Conservation (phyloP, 2,888 invertebrate species). For the Phalera bucephala region DNA sequence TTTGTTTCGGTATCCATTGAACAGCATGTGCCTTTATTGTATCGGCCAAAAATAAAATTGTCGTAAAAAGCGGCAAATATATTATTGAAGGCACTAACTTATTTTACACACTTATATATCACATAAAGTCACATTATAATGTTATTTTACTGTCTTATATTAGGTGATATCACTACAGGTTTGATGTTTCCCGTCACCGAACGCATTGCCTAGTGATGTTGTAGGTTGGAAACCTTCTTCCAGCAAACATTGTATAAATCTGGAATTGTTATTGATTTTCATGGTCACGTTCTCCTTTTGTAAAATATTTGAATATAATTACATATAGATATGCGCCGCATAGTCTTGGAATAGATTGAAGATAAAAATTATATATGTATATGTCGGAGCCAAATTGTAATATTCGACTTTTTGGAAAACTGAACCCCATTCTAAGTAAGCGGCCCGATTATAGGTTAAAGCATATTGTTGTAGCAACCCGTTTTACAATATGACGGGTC, state of each 20-base stretch:
- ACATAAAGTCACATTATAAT: slow-evolving; percentile 69
- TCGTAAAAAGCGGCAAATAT: slow-evolving; percentile 37
- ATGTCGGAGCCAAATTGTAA: too few relatives aligned
- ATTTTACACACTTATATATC: slow-evolving; percentile 36
- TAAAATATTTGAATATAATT: background rate
- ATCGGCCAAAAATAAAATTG: slow-evolving; percentile 36
- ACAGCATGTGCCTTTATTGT: slow-evolving; percentile 53
- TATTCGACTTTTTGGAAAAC: too few relatives aligned
- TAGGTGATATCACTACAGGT: slow-evolving; percentile 60
- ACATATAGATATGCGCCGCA: background rate
- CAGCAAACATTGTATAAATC: slow-evolving; percentile 55
- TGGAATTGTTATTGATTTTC: slow-evolving; percentile 40
- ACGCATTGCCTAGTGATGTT: slow-evolving; percentile 46
- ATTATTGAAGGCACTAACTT: slow-evolving; percentile 42
- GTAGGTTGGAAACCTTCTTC: slow-evolving; percentile 42
- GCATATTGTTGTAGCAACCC: too few relatives aligned
- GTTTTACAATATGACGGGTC: too few relatives aligned
- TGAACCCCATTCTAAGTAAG: too few relatives aligned
- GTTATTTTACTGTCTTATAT: slow-evolving; percentile 34
- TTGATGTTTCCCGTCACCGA: slow-evolving; percentile 57
- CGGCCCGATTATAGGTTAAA: too few relatives aligned
- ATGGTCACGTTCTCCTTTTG: slow-evolving; percentile 35
- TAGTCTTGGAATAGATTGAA: slow-evolving; percentile 17
- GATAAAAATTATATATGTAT: too few relatives aligned
- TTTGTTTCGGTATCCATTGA: slow-evolving; percentile 70